Conservation (phyloP, 2,113 vertebrate genomes). For the Manacus vitellinus region DNA sequence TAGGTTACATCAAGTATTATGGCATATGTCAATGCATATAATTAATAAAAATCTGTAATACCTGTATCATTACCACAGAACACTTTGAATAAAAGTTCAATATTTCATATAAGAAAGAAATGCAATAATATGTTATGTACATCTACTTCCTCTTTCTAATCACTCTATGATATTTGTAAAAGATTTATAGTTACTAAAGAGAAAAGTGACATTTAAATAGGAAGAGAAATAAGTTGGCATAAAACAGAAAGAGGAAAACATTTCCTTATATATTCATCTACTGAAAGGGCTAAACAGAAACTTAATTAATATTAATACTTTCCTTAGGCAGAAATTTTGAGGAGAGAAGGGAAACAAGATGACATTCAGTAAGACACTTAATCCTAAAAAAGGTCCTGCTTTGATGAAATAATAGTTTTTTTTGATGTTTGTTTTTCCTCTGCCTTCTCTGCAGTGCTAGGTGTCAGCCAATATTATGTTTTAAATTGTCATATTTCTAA, state of each 20-base stretch:
- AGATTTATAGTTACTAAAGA: not conserved
- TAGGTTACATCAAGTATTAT: not conserved
- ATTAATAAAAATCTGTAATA: not conserved
- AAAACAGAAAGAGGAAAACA: not conserved
- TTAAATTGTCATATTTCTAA: not conserved
- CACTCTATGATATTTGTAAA: not conserved
- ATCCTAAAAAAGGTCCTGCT: not conserved
- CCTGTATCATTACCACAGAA: not conserved
- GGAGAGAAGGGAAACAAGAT: not conserved
- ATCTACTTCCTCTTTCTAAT: not conserved
- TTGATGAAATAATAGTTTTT: not conserved
- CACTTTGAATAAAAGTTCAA: not conserved
- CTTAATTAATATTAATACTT: slow-evolving; percentile 8
- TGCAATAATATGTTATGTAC: not conserved
- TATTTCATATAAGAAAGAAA: not conserved
- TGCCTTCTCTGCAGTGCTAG: not conserved
- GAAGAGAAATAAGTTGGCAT: not conserved
- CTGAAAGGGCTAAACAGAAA: not conserved
- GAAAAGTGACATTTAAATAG: not conserved
- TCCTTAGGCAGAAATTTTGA: not conserved
- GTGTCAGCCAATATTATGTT: not conserved
- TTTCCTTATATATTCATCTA: not conserved
- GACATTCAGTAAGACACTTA: not conserved
- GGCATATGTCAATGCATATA: not conserved
- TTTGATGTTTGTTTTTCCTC: not conserved